These are phyloP conservation scores for Diploscapter pachys DNA, from an alignment of 1,140 invertebrate genomes.

Conservation along the genomic window DNA sequence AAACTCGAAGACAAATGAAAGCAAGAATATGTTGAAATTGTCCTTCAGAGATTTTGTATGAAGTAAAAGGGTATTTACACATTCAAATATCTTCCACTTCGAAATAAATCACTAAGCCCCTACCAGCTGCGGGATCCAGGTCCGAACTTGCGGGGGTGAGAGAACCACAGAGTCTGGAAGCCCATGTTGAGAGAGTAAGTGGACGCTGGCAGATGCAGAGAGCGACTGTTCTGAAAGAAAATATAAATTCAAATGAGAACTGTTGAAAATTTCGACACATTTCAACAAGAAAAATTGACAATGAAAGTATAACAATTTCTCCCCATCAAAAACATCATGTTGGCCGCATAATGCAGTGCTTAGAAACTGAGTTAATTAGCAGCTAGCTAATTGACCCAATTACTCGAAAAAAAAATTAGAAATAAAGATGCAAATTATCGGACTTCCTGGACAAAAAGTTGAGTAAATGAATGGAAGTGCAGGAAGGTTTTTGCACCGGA, in stretches of 20 bases:
- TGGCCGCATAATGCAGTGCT: too few relatives aligned
- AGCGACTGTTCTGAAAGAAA: neutral
- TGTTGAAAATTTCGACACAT: too few relatives aligned
- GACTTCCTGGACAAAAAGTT: neutral
- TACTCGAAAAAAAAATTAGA: neutral
- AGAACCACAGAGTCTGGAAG: slow-evolving; percentile 93
- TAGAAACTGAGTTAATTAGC: too few relatives aligned
- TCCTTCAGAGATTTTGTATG: too few relatives aligned
- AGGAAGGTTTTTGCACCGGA: neutral
- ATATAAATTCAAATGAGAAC: neutral
- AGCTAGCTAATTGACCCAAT: too few relatives aligned
- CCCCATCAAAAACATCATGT: too few relatives aligned
- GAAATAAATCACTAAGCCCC: slow-evolving; percentile 58
- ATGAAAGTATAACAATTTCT: too few relatives aligned
- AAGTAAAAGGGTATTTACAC: too few relatives aligned
- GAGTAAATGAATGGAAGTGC: slow-evolving; percentile 1
- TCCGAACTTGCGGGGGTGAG: slow-evolving; percentile 91
- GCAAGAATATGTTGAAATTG: too few relatives aligned
- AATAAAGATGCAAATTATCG: neutral
- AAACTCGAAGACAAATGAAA: too few relatives aligned
- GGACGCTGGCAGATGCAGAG: too few relatives aligned
- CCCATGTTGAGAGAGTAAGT: slow-evolving; percentile 71
- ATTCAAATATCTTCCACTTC: slow-evolving; percentile 11
- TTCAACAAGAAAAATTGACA: too few relatives aligned
- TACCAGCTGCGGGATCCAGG: slow-evolving; percentile 92